phyloP scores from a whole-genome alignment of 2,888 invertebrate species.

The Microctonus aethiopoides region DNA sequence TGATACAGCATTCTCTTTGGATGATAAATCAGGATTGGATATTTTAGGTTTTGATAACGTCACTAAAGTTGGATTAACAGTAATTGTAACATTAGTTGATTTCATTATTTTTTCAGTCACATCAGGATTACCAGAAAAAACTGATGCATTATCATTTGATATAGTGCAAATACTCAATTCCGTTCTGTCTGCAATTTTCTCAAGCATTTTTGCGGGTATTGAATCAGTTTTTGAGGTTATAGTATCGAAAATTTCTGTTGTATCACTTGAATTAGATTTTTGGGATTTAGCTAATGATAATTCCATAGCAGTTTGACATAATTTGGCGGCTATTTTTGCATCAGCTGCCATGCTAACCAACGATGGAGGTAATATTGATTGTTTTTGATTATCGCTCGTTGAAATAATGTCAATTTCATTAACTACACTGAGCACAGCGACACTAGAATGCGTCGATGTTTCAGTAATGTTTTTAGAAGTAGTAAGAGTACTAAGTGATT shows the following conservation, averaged over 20 bases:
- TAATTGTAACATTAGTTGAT: constrained; percentile 48
- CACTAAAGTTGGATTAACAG: constrained; percentile 54
- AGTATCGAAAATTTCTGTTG: not conserved
- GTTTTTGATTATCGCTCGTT: constrained; percentile 46
- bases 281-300: constrained; percentile 49
- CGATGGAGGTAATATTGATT: constrained; percentile 40
- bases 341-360: constrained; percentile 58
- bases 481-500: not conserved
- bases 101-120: constrained; percentile 31
- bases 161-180: constrained; percentile 15
- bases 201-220: not conserved
- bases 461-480: constrained; percentile 30
- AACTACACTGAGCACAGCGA: constrained; percentile 26
- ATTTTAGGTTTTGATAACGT: constrained; percentile 55
- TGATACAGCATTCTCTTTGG: constrained; percentile 37
- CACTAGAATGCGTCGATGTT: constrained; percentile 31
- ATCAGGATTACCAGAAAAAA: not conserved
- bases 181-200: constrained; percentile 6
- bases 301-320: too few species aligned
- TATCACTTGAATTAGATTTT: constrained; percentile 17
- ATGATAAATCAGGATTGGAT: constrained; percentile 52
- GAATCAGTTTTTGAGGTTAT: not conserved
- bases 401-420: constrained; percentile 42
- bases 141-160: constrained; percentile 4
- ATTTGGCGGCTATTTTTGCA: constrained; percentile 58